Percentiles rank a stretch among this genome's conserved stretches.
Conservation (phyloP, 2,797 vertebrate genomes). For the Spinibarbus caldwelli region DNA sequence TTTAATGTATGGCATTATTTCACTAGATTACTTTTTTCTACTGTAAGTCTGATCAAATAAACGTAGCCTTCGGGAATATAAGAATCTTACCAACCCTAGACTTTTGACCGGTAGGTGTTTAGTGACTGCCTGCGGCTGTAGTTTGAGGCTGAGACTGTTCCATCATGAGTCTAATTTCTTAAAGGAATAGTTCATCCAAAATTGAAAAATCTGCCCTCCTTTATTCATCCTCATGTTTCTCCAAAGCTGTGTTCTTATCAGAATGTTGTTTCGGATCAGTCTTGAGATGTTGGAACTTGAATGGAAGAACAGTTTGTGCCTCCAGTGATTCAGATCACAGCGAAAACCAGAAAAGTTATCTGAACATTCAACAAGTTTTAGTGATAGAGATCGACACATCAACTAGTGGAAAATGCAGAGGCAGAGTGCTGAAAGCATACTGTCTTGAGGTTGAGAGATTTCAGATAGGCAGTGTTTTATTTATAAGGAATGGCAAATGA, state of each 20-base stretch:
- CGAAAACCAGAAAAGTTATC: neutral
- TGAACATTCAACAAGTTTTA: neutral
- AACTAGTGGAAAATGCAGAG: neutral
- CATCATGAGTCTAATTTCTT: neutral
- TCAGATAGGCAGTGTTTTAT: neutral
- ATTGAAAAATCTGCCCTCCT: neutral
- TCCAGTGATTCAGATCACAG: slow-evolving; percentile 6
- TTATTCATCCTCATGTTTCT: neutral
- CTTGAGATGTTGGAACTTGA: neutral
- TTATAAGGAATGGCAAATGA: neutral
- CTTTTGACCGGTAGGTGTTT: neutral
- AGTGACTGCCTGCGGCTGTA: too few relatives aligned
- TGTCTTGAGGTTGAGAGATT: slow-evolving; percentile 1
- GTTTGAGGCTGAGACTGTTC: neutral
- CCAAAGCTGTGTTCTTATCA: neutral
- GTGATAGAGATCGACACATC: neutral
- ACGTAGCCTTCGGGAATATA: neutral
- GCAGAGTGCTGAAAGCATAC: neutral
- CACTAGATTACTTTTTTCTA: neutral
- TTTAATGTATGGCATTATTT: neutral
- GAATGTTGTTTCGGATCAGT: neutral
- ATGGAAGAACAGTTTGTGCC: neutral
- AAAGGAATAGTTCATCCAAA: neutral
- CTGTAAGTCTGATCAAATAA: neutral
- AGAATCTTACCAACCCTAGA: neutral